Evolutionary conservation across 2,797 vertebrate genomes (phyloP).

Genomic region (Tenualosa thibaudeaui): DNA sequence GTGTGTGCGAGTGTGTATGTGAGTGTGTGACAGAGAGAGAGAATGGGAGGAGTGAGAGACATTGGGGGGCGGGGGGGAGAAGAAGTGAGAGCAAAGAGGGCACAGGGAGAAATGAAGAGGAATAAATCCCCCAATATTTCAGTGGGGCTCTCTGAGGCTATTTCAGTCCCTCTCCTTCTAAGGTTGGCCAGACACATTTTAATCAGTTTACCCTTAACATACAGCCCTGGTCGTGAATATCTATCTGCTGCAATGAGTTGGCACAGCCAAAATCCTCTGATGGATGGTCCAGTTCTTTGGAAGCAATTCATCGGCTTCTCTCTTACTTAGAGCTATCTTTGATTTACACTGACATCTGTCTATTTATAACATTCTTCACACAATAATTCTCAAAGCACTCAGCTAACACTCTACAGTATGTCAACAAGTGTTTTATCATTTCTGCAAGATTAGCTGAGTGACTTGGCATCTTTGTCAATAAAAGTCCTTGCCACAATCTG

Average conservation of each 20-base stretch:
- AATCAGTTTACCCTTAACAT: conserved; percentile 17
- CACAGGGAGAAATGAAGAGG: neutral
- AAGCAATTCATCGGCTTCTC: neutral
- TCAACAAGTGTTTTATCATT: conserved; percentile 23
- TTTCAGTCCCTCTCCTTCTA: conserved; percentile 16
- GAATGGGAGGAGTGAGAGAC: neutral
- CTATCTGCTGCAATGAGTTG: neutral
- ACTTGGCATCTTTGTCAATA: conserved; percentile 24
- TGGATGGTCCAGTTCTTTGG: neutral
- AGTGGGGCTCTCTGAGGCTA: neutral
- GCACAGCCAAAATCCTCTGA: neutral
- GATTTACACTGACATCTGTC: neutral
- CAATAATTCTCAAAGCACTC: neutral
- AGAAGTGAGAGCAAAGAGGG: neutral
- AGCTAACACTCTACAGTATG: neutral
- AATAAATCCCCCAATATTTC: conserved; percentile 1
- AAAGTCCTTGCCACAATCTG: conserved; percentile 23
- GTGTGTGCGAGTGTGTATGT: neutral
- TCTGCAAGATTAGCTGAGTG: conserved; percentile 7
- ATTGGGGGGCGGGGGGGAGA: neutral
- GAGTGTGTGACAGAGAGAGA: conserved; percentile 1
- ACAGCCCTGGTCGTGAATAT: conserved; percentile 19
- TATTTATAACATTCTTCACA: neutral
- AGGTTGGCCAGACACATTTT: conserved; percentile 28
- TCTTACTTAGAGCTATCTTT: neutral